phyloP scores from a whole-genome alignment of 92 coral and sea anemone species.

The Phenganax marumi region DNA sequence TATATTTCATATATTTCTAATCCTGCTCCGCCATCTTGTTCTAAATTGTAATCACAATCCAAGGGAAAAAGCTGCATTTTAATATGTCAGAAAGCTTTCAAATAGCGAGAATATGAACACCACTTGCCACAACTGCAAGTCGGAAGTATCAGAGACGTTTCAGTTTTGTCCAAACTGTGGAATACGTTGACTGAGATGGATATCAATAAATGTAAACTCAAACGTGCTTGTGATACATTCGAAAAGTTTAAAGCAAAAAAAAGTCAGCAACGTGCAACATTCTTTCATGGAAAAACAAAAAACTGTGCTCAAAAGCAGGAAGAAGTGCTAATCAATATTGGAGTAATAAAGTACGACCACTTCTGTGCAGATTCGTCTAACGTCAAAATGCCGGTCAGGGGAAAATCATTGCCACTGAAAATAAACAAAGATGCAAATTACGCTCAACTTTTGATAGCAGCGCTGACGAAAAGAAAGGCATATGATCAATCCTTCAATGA shows the following conservation, averaged over 20 bases:
- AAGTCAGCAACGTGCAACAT: conserved; percentile 13
- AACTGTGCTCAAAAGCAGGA: neutral
- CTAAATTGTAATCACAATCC: too few species aligned
- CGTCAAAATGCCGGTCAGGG: conserved; percentile 45
- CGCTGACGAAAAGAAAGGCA: conserved; percentile 41
- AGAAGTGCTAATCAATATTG: conserved; percentile 38
- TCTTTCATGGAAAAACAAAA: conserved; percentile 3
- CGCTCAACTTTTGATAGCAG: conserved; percentile 32
- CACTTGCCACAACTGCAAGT: neutral
- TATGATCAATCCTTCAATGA: conserved; percentile 47
- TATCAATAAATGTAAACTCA: neutral
- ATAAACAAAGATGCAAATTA: conserved; percentile 14
- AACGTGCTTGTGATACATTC: conserved; percentile 12
- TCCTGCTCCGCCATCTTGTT: too few species aligned
- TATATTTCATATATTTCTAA: too few species aligned
- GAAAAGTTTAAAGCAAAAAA: conserved; percentile 15
- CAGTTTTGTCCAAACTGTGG: conserved; percentile 3
- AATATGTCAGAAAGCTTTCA: too few species aligned
- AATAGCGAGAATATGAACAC: neutral
- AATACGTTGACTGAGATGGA: neutral
- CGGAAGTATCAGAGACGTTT: neutral
- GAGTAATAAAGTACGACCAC: conserved; percentile 34
- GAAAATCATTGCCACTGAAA: conserved; percentile 45
- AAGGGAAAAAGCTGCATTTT: too few species aligned
- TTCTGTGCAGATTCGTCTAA: conserved; percentile 3